These are phyloP conservation scores for Oryzias sinensis DNA, from an alignment of 2,797 vertebrate species.

Conservation along the genomic window DNA sequence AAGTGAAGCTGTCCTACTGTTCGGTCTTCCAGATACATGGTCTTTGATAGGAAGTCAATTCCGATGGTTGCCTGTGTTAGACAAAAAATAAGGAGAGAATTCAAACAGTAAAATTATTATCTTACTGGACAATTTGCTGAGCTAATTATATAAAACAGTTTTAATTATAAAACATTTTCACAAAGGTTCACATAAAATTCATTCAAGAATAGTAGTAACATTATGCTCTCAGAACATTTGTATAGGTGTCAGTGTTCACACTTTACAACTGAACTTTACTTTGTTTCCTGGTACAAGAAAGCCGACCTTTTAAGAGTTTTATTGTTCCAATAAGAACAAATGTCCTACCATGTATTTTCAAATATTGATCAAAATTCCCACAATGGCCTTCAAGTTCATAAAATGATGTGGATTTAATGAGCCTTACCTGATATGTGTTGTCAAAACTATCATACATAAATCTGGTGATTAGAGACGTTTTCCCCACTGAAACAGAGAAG, in stretches of 20 bases:
- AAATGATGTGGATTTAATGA: not conserved
- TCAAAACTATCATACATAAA: conserved; percentile 86
- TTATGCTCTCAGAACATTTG: too few relatives aligned
- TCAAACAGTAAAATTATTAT: conserved; percentile 12
- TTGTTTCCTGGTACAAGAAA: not conserved
- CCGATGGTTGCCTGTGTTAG: conserved; percentile 85
- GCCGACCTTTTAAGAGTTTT: not conserved
- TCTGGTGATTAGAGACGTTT: conserved; percentile 84
- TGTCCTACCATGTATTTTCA: too few relatives aligned
- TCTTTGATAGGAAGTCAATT: conserved; percentile 93
- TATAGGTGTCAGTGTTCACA: too few relatives aligned
- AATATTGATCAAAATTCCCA: not conserved
- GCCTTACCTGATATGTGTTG: conserved; percentile 83
- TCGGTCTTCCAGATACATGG: conserved; percentile 92
- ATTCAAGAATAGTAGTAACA: not conserved
- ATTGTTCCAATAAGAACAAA: not conserved
- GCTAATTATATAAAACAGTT: conserved; percentile 3
- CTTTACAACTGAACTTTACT: too few relatives aligned
- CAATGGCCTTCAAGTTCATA: not conserved
- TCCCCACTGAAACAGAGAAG: conserved; percentile 76
- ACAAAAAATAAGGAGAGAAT: conserved; percentile 33
- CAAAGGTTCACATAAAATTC: not conserved
- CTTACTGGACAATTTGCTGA: conserved; percentile 20
- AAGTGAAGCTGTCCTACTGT: conserved; percentile 77
- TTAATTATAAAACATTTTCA: conserved; percentile 4